A percentile compares a stretch with the other conserved stretches of the same genome.
Conservation (phyloP, 2,113 vertebrate species). For the Myxocyprinus asiaticus region DNA sequence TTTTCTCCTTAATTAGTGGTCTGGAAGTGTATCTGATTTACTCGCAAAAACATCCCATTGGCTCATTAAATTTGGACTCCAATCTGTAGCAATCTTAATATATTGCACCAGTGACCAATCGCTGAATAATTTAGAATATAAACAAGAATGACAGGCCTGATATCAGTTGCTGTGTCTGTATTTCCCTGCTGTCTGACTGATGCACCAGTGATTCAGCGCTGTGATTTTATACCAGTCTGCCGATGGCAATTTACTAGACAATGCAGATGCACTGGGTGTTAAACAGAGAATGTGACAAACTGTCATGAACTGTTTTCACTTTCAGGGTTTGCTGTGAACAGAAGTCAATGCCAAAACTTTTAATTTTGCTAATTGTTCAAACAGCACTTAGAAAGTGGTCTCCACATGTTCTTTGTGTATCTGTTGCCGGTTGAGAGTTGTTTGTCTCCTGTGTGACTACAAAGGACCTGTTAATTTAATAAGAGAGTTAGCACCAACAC, state of each 20-base stretch:
- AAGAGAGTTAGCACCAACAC: too few relatives aligned
- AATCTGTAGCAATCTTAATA: slow-evolving; percentile 58
- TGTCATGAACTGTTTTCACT: slow-evolving; percentile 23
- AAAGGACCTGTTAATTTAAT: too few relatives aligned
- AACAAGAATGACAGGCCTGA: slow-evolving; percentile 24
- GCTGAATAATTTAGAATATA: slow-evolving; percentile 46
- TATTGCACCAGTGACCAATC: slow-evolving; percentile 57
- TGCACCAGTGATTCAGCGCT: slow-evolving; percentile 13
- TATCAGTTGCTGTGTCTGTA: slow-evolving; percentile 19
- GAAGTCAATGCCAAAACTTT: slow-evolving; percentile 27
- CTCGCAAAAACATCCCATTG: slow-evolving; percentile 66
- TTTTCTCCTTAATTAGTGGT: slow-evolving; percentile 76
- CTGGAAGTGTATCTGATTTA: slow-evolving; percentile 74
- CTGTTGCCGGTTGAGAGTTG: not conserved
- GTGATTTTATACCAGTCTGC: not conserved
- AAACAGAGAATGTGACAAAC: slow-evolving; percentile 7
- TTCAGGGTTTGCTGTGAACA: slow-evolving; percentile 10
- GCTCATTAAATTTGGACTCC: slow-evolving; percentile 70
- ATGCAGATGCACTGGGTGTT: slow-evolving; percentile 11
- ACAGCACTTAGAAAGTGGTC: slow-evolving; percentile 16
- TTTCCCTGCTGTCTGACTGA: slow-evolving; percentile 24
- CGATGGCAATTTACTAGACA: slow-evolving; percentile 22
- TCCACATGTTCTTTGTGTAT: slow-evolving; percentile 14
- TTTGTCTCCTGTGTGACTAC: not conserved
- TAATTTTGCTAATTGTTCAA: slow-evolving; percentile 16